These are phyloP conservation scores for Zoanthus sociatus DNA, from an alignment of 92 coral and sea anemone genomes.

Conservation along the genomic window DNA sequence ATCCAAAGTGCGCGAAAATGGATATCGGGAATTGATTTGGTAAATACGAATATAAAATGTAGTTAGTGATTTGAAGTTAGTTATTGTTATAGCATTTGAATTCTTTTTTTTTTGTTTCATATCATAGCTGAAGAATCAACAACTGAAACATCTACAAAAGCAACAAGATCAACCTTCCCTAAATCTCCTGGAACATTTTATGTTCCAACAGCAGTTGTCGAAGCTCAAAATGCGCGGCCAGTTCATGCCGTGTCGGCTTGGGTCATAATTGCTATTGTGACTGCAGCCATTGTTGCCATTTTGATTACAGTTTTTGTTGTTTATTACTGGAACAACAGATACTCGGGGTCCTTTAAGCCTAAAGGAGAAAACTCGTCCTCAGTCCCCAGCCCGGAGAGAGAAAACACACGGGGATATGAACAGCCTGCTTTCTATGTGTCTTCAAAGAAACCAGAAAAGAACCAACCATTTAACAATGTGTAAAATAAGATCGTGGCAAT, in stretches of 20 bases:
- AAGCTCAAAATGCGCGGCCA: not conserved
- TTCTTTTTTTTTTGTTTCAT: not conserved
- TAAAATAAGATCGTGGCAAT: not conserved
- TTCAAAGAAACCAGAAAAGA: constrained; percentile 31
- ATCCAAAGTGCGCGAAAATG: no score
- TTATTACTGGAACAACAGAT: constrained; percentile 88
- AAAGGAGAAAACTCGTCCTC: constrained; percentile 13
- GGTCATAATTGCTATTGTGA: constrained; percentile 72
- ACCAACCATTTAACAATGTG: constrained; percentile 29
- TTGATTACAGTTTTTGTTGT: constrained; percentile 71
- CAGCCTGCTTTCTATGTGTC: constrained; percentile 47
- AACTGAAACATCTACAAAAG: not conserved
- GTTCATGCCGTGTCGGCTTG: constrained; percentile 67
- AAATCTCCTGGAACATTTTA: not conserved
- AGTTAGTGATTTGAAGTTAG: no score
- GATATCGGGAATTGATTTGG: no score
- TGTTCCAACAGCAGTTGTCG: not conserved
- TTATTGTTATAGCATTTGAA: not conserved
- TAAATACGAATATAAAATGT: no score
- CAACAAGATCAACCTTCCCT: not conserved
- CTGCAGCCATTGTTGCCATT: constrained; percentile 72
- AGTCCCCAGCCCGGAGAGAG: constrained; percentile 16
- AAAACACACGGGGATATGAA: constrained; percentile 28
- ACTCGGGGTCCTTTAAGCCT: constrained; percentile 87
- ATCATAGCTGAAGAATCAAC: not conserved